Evolutionary conservation across 2,888 invertebrate species (phyloP).

Genomic region (Smittia sp.): DNA sequence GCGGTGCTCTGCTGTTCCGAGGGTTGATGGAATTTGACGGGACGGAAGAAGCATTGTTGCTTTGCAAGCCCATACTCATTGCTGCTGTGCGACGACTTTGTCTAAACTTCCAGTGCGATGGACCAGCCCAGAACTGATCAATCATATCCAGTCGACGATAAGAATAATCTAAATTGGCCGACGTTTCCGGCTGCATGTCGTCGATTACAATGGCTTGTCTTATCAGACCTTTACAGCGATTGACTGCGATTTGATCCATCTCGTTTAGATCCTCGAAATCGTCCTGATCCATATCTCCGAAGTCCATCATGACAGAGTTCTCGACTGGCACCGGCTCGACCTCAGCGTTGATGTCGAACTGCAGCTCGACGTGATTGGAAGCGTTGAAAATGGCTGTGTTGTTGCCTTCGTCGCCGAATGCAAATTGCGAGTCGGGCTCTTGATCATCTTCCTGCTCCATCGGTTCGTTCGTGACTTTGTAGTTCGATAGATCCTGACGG

Average conservation of each 20-base stretch:
- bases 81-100: constrained; percentile 46
- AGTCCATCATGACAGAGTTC: constrained; percentile 47
- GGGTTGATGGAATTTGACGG: too few relatives aligned
- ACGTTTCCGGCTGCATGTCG: constrained; percentile 59
- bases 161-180: constrained; percentile 64
- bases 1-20: background rate
- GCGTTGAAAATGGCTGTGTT: background rate
- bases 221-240: constrained; percentile 50
- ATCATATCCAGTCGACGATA: constrained; percentile 60
- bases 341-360: constrained; percentile 64
- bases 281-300: constrained; percentile 52
- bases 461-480: constrained; percentile 14
- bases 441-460: constrained; percentile 11
- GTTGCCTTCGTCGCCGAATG: background rate
- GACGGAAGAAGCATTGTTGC: background rate
- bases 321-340: constrained; percentile 60
- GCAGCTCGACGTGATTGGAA: constrained; percentile 59
- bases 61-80: background rate
- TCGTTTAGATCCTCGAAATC: constrained; percentile 53
- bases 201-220: constrained; percentile 54
- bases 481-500: background rate
- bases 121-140: constrained; percentile 72
- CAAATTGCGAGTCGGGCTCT: background rate
- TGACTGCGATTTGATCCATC: constrained; percentile 50
- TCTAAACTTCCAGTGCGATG: constrained; percentile 76